A percentile compares a stretch with the other conserved stretches of the same genome.
These are phyloP conservation scores for Wasmannia auropunctata DNA, from an alignment of 1,140 invertebrate species.

Conservation along the genomic window DNA sequence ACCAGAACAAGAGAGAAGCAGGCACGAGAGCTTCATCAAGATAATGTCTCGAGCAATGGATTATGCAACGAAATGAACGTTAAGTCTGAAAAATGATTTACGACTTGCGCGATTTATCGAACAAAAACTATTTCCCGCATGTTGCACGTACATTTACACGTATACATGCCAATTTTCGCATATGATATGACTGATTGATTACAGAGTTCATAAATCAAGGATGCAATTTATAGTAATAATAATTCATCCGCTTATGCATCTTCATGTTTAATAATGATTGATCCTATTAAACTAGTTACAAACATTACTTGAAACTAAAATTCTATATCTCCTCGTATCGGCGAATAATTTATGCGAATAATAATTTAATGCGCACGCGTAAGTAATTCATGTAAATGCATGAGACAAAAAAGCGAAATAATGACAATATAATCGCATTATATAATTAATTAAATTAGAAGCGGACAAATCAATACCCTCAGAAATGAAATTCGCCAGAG, in stretches of 20 bases:
- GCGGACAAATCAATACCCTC: neutral
- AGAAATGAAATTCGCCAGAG: neutral
- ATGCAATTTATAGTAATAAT: conserved; percentile 40
- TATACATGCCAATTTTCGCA: neutral
- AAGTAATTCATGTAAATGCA: conserved; percentile 15
- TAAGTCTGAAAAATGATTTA: conserved; percentile 16
- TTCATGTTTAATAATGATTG: conserved; percentile 20
- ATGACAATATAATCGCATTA: neutral
- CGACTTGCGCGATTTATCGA: neutral
- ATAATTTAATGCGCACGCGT: neutral
- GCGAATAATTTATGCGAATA: conserved; percentile 21
- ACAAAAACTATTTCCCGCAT: neutral
- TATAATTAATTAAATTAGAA: conserved; percentile 31
- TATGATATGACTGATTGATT: conserved; percentile 25
- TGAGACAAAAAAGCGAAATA: neutral
- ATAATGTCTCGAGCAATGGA: conserved; percentile 22
- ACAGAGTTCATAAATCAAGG: conserved; percentile 15
- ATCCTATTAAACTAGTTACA: neutral
- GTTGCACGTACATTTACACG: neutral
- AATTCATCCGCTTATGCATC: conserved; percentile 3
- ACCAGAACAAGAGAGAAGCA: neutral
- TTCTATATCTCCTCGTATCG: neutral
- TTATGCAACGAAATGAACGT: conserved; percentile 32
- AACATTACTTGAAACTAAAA: conserved; percentile 14
- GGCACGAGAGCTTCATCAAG: conserved; percentile 14